Evolutionary conservation across 2,888 invertebrate genomes (phyloP).

Genomic region (Agriotes lineatus): DNA sequence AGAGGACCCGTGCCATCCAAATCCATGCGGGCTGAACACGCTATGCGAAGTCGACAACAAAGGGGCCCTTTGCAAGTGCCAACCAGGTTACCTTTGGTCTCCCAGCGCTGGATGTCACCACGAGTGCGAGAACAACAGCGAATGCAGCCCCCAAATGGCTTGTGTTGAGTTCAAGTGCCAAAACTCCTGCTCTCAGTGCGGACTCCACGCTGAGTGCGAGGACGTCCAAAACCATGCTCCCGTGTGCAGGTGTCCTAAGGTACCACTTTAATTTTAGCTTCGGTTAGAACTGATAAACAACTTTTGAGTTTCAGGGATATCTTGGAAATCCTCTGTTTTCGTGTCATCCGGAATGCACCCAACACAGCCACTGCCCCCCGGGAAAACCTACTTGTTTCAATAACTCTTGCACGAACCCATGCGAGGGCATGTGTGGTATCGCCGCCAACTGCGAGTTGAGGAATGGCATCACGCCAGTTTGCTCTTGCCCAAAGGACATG

Average conservation of each 20-base stretch:
- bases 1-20: slow-evolving; percentile 88
- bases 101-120: slow-evolving; percentile 84
- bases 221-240: slow-evolving; percentile 81
- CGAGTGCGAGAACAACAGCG: slow-evolving; percentile 84
- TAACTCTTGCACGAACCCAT: slow-evolving; percentile 86
- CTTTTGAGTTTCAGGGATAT: slow-evolving; percentile 76
- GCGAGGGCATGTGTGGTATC: slow-evolving; percentile 83
- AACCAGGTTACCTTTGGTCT: slow-evolving; percentile 81
- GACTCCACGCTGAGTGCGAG: slow-evolving; percentile 82
- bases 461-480: slow-evolving; percentile 81
- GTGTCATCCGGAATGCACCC: slow-evolving; percentile 85
- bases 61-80: slow-evolving; percentile 84
- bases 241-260: slow-evolving; percentile 83
- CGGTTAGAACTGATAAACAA: background rate
- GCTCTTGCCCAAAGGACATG: slow-evolving; percentile 88
- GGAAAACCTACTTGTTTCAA: slow-evolving; percentile 84
- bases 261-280: slow-evolving; percentile 54
- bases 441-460: slow-evolving; percentile 85
- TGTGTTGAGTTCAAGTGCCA: slow-evolving; percentile 83
- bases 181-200: slow-evolving; percentile 82
- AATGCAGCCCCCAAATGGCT: slow-evolving; percentile 78
- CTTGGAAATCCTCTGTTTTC: slow-evolving; percentile 81
- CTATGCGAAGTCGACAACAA: slow-evolving; percentile 83
- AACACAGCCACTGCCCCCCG: slow-evolving; percentile 83
- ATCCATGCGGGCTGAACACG: slow-evolving; percentile 85